Base-by-base conservation (phyloP, 2,888 invertebrate genomes). In the Tupiocoris notatus region DNA sequence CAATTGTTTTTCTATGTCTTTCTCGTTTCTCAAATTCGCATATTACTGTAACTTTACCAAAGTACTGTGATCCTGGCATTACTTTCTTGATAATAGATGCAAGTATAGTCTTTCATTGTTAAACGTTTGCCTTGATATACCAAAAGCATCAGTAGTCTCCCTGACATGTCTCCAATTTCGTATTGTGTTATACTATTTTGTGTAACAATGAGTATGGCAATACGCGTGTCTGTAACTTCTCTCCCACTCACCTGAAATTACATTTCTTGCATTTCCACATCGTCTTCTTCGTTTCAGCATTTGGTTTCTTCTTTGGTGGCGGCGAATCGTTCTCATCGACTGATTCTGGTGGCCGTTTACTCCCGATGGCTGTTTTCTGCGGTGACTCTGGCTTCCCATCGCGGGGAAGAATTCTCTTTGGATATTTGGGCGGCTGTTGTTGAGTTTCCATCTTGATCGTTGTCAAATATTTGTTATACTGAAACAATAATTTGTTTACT, bases 261-360 rank as follows among this genome's bases (percentile, higher is more conserved):
- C 96, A 96, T 83, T 92, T 92, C 84, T 94, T 94, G 85, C 96
- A 96, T 83, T 94, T 93, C 91, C 94, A 94, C 81, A 91, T 85
- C 16, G 92, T 92, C 82, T 90, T 90, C 84, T 91, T 92, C 59
- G 88, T 86, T 81, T 86, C 89, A 82, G 85, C 86, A 21, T 75
- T 77, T 12, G 77, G 74, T 66, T 81, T 81, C 76, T 81, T 80
- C 39, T 39, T 39, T 39, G 39, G 39, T 39, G 39, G 73, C 23
- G 77, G 67, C 39, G 64, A 22, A 17, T 77, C 77, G 22, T 79
- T 78, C 25, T 79, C 78, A 21, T 76, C 78, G 18, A 75, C 20
- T 7, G 79, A 66, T 16, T 80, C 79, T 2, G 70, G 39, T n/a
- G 65, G 61, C 17, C 24, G 78, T 78, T 78, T 78, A 25, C 17